Percentiles rank a stretch among this genome's conserved stretches.
phyloP scores from a whole-genome alignment of 2,113 vertebrate genomes.

The Lycaon pictus region DNA sequence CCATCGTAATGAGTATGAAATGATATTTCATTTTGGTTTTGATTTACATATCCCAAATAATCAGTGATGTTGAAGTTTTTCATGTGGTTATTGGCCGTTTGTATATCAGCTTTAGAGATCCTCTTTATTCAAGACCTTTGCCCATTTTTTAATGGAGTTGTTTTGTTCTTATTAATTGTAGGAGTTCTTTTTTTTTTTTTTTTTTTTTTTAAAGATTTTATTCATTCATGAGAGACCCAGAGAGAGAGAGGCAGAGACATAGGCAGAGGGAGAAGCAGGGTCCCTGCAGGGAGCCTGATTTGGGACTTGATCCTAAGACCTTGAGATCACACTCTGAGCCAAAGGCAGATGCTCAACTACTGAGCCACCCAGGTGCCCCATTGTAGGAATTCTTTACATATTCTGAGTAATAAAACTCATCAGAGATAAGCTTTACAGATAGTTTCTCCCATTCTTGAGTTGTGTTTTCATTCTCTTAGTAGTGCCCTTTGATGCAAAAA shows the following conservation, averaged over 20 bases:
- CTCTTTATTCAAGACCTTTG: neutral
- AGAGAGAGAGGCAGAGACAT: no score
- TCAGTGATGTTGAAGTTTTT: neutral
- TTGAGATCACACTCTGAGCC: no score
- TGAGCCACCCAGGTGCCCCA: no score
- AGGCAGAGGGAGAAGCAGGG: no score
- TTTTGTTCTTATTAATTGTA: neutral
- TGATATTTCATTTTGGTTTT: neutral
- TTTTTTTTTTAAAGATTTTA: no score
- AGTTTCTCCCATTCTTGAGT: neutral
- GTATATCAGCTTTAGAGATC: neutral
- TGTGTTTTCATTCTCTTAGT: neutral
- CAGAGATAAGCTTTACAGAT: neutral
- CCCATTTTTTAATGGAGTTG: neutral
- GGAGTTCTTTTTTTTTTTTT: neutral
- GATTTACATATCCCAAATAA: neutral
- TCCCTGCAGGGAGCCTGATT: no score
- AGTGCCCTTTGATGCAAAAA: neutral
- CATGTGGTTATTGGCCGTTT: neutral
- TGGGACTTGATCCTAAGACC: no score
- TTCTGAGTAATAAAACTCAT: neutral
- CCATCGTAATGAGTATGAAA: neutral
- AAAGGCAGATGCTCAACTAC: no score
- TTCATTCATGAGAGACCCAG: no score
- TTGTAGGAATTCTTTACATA: neutral